Evolutionary conservation across 2,113 vertebrate genomes (phyloP).

Genomic region (Phocoena phocoena): DNA sequence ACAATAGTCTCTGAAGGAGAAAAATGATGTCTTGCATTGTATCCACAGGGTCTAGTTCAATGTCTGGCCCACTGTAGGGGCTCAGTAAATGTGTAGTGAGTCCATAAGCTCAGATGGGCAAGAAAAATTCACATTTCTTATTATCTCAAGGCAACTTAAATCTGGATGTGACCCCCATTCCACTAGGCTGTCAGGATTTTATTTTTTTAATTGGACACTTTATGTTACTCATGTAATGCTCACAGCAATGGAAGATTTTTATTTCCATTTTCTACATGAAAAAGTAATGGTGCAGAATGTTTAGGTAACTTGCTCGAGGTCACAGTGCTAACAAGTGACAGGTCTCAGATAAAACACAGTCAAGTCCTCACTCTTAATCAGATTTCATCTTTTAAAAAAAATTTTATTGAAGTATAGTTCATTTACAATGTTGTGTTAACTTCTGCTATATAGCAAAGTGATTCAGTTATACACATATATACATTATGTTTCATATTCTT

Average conservation of each 20-base stretch:
- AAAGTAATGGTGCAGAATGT: neutral
- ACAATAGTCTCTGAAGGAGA: neutral
- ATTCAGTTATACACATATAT: no score
- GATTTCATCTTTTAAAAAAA: no score
- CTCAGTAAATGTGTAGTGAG: neutral
- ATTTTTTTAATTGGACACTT: neutral
- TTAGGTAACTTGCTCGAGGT: neutral
- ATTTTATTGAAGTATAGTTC: no score
- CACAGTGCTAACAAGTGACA: neutral
- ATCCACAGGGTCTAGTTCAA: neutral
- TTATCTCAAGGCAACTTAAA: neutral
- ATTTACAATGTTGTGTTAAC: no score
- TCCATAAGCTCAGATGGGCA: neutral
- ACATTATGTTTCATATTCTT: no score
- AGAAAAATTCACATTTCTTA: neutral
- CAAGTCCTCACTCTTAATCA: no score
- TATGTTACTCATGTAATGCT: neutral
- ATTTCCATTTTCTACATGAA: neutral
- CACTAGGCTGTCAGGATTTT: neutral
- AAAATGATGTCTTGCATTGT: neutral
- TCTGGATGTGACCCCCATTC: neutral
- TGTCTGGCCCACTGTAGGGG: neutral
- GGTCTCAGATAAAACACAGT: no score
- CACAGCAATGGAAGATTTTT: neutral
- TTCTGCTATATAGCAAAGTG: no score